Evolutionary conservation across 2,797 vertebrate genomes (phyloP), one percentile per base, ranked within the genome.

Genomic region (Petrocephalus sullivani): DNA sequence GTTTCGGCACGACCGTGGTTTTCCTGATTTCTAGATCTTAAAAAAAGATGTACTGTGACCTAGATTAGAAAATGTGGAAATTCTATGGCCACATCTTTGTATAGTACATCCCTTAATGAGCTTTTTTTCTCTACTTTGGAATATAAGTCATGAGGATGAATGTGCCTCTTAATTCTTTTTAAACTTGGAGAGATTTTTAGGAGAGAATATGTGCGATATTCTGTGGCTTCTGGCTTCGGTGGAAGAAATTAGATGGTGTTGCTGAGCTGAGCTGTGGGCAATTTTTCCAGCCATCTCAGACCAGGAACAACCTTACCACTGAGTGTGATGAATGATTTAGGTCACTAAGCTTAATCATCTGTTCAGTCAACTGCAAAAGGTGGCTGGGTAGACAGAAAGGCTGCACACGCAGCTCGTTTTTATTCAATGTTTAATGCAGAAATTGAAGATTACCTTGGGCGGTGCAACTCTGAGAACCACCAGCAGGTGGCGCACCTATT

Each of bases 51-150:
- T 57, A 2, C 56, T 57, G 56, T 81, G 75, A 81, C 75, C 75
- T 81, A 81, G 41, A 81, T 81, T 81, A 81, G 19, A 19, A 81
- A 81, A 81, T 81, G 21, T 81, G 75, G 75, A 81, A 81, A 81
- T 81, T 10, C 19, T n/a, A 49, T 49, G 41, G 16, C 41, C 19
- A 49, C 75, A 21, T 81, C 75, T n/a, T 46, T 81, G 75, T 16
- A 81, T 81, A 81, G 33, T 14, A 19, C 67, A 37, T 75, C 67
- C 67, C 14, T 75, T 75, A 75, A 75, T 71, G 64, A 71, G 64
- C 16, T 71, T 75, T 75, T 61, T 37, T 75, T 37, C 6, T 37
- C 67, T 75, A 75, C 67, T 37, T 14, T 71, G 33, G 67, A 71
- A 33, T 71, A 7, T 37, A 71, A 41, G 67, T 75, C 67, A 41